Percentiles rank a stretch among this genome's conserved stretches.
These are phyloP conservation scores for Tanytarsus gracilentus DNA, from an alignment of 2,888 invertebrate genomes.

Conservation along the genomic window DNA sequence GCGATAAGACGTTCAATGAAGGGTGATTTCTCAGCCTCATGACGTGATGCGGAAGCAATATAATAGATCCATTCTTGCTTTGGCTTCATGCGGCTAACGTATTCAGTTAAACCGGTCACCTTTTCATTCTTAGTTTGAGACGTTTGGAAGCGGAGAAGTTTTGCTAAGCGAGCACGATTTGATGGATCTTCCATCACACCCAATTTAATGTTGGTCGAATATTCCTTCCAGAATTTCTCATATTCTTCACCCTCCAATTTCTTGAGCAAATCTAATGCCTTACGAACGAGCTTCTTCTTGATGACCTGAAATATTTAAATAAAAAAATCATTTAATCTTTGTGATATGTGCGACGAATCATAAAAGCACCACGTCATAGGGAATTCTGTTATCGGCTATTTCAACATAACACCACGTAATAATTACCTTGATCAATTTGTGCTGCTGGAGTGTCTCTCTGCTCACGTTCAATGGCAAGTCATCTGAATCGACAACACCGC, in stretches of 20 bases:
- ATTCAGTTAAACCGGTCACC: constrained; percentile 75
- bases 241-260: constrained; percentile 86
- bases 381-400: too few relatives aligned
- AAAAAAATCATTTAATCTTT: too few relatives aligned
- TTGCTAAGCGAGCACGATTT: constrained; percentile 91
- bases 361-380: too few relatives aligned
- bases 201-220: constrained; percentile 92
- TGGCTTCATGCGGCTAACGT: constrained; percentile 90
- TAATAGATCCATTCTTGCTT: constrained; percentile 93
- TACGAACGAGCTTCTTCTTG: constrained; percentile 96
- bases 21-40: constrained; percentile 83
- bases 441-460: constrained; percentile 95
- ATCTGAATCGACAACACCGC: constrained; percentile 97
- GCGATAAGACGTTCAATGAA: constrained; percentile 89
- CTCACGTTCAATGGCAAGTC: constrained; percentile 97
- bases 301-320: too few relatives aligned
- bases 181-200: constrained; percentile 97
- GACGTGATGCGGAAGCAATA: constrained; percentile 80
- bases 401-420: too few relatives aligned
- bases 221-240: constrained; percentile 97
- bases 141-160: constrained; percentile 83
- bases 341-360: too few relatives aligned
- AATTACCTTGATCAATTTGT: constrained; percentile 96
- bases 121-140: constrained; percentile 53
- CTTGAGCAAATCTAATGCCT: constrained; percentile 96